These are phyloP conservation scores for Alethe diademata DNA, from an alignment of 2,113 vertebrate species.

Conservation along the genomic window DNA sequence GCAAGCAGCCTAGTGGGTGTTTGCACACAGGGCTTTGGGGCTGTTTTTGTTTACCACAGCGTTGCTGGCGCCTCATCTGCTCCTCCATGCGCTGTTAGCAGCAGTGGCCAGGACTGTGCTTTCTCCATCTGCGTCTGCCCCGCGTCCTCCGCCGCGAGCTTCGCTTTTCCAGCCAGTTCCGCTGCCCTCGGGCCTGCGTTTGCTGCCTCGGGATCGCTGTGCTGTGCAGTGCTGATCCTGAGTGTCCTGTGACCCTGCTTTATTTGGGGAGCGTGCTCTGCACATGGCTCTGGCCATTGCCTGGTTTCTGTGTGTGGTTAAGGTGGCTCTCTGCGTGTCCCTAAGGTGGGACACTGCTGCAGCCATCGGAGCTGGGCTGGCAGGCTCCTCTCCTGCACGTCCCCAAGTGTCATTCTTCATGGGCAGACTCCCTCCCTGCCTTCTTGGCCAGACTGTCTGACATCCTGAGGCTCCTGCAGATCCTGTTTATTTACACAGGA, in stretches of 20 bases:
- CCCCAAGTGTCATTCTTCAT: neutral
- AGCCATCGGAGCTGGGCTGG: neutral
- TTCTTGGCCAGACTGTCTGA: slow-evolving; percentile 31
- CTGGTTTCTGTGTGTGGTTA: accelerated
- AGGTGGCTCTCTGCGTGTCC: neutral
- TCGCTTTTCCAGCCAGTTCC: accelerated
- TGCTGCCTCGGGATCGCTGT: accelerated
- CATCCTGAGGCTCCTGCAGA: slow-evolving; percentile 47
- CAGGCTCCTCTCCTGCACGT: neutral
- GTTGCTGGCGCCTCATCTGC: slow-evolving; percentile 5
- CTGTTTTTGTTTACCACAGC: neutral
- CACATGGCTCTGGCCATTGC: neutral
- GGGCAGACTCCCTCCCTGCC: neutral
- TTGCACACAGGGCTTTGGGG: neutral
- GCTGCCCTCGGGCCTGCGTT: accelerated
- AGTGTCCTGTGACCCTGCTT: neutral
- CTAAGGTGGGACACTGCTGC: neutral
- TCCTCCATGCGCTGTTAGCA: neutral
- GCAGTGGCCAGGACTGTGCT: neutral
- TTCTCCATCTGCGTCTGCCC: slow-evolving; percentile 5
- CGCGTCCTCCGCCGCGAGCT: accelerated
- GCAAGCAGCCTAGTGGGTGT: neutral
- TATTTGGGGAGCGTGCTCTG: neutral
- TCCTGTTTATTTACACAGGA: slow-evolving; percentile 54
- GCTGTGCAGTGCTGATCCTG: accelerated